Evolutionary conservation across 1,140 invertebrate genomes (phyloP), one percentile per base, ranked within the genome.

Genomic region (Ganaspis sp.): DNA sequence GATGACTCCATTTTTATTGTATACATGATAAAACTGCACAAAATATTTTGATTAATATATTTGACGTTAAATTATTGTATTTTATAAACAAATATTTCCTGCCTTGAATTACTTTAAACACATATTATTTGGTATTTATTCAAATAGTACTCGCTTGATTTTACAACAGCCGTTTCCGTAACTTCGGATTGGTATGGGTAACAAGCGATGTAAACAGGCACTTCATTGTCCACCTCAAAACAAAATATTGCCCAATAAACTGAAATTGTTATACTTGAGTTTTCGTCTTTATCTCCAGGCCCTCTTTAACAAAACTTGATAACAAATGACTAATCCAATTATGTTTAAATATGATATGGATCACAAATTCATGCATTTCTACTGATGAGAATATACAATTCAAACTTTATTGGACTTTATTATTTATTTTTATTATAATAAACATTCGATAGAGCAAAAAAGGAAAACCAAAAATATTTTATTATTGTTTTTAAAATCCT

Each of bases 371-470:
- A 64, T 64, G 54, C 21, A 64, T 29, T 29, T 64, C 29, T n/a
- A 29, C 54, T 64, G 54, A 64, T 23, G 54, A 64, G 54, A 64
- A 64, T 9, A 64, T 26, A 64, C 11, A 64, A 1, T 26, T 64
- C 1, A 2, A 15, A 26, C 29, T 23, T 8, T 58, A 12, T 49
- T n/a, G n/a, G n/a, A n/a, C n/a, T n/a, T n/a, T n/a, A n/a, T n/a
- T n/a, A n/a, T n/a, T n/a, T n/a, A n/a, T n/a, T n/a, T n/a, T n/a
- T n/a, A n/a, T n/a, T n/a, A n/a, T n/a, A n/a, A n/a, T n/a, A n/a
- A n/a, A n/a, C n/a, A n/a, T n/a, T n/a, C n/a, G n/a, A n/a, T n/a
- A n/a, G n/a, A n/a, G n/a, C n/a, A n/a, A n/a, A n/a, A n/a, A n/a
- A n/a, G n/a, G n/a, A n/a, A n/a, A n/a, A n/a, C n/a, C n/a, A n/a